A percentile compares a stretch with the other conserved stretches of the same genome.
These are phyloP conservation scores for Campylomormyrus tamandua DNA, from an alignment of 2,113 vertebrate genomes.

Conservation along the genomic window DNA sequence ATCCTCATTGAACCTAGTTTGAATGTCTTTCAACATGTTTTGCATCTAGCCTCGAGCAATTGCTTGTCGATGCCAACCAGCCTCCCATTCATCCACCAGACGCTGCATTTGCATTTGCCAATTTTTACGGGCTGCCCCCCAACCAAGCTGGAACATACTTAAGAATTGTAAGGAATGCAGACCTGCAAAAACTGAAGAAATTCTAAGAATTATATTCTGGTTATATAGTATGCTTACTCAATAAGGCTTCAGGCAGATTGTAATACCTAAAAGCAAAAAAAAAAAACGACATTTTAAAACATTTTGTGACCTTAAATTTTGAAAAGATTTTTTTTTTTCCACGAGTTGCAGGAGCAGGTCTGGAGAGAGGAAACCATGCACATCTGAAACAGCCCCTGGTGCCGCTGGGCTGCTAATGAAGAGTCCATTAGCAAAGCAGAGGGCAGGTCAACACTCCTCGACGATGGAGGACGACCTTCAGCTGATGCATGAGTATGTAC, in stretches of 20 bases:
- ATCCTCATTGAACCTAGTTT: not conserved
- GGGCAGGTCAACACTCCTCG: not conserved
- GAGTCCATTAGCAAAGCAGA: not conserved
- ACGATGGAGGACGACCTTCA: not conserved
- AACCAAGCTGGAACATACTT: not conserved
- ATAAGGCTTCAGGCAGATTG: not conserved
- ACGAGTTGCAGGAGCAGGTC: not conserved
- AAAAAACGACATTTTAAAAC: not conserved
- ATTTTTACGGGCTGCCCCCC: not conserved
- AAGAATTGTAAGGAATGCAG: not conserved
- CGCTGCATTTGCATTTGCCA: not conserved
- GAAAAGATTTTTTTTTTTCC: not conserved
- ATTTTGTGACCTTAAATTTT: not conserved
- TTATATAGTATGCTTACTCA: not conserved
- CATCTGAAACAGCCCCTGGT: not conserved
- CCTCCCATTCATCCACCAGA: not conserved
- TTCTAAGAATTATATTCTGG: not conserved
- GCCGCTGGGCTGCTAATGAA: not conserved
- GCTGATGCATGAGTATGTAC: not conserved
- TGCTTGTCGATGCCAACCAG: not conserved
- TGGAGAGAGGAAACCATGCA: not conserved
- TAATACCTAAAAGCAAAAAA: not conserved
- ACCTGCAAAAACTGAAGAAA: not conserved
- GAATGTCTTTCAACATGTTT: not conserved
- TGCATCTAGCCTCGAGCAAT: slow-evolving; percentile 5